These are phyloP conservation scores for Episyrphus balteatus DNA, from an alignment of 1,140 invertebrate genomes.

Conservation along the genomic window DNA sequence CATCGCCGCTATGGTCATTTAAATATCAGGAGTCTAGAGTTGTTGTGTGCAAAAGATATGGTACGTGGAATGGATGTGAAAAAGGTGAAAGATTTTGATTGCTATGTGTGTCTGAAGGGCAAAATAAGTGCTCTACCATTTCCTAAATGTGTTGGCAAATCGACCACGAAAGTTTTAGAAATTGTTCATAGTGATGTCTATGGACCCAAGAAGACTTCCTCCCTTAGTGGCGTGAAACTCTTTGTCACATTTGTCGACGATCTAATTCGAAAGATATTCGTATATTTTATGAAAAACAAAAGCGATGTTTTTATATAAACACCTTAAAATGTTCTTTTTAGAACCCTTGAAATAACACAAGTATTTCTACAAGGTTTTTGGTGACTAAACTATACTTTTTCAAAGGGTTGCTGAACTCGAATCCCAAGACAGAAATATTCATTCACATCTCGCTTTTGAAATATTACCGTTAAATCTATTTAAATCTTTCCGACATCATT, in stretches of 20 bases:
- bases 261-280: constrained; percentile 13
- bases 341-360: too few species aligned
- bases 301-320: constrained; percentile 14
- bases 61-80: constrained; percentile 1
- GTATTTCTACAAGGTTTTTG: too few species aligned
- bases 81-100: too few species aligned
- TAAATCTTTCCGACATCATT: too few species aligned
- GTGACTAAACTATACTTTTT: too few species aligned
- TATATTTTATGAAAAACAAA: constrained; percentile 25
- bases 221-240: constrained; percentile 15
- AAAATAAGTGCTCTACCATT: constrained; percentile 1
- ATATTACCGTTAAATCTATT: too few species aligned
- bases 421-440: too few species aligned
- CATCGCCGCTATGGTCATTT: constrained; percentile 3
- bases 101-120: not conserved
- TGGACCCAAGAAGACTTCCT: constrained; percentile 24
- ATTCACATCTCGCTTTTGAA: too few species aligned
- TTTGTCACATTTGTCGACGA: constrained; percentile 29
- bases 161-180: constrained; percentile 19
- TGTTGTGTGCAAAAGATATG: not conserved
- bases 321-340: constrained; percentile 11
- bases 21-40: constrained; percentile 1
- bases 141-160: constrained; percentile 3
- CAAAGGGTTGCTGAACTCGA: too few species aligned
- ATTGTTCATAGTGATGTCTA: constrained; percentile 35